A percentile compares a stretch with the other conserved stretches of the same genome.
Evolutionary conservation across 2,888 invertebrate genomes (phyloP).

Genomic region (Alsophila aescularia): DNA sequence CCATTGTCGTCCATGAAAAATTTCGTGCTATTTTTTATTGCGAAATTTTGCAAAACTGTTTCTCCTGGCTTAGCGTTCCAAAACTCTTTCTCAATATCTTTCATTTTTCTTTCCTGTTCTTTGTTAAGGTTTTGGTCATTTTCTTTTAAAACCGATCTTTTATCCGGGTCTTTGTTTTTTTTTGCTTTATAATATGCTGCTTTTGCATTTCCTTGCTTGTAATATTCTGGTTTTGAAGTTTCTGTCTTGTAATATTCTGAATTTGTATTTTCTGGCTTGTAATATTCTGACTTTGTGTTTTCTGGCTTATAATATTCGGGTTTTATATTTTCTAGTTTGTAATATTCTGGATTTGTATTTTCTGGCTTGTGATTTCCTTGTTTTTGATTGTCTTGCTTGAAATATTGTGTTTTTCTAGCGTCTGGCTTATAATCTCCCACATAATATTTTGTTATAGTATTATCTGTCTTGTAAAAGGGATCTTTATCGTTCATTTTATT

Average conservation of each 20-base stretch:
- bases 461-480: background rate
- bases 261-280: slow-evolving; percentile 21
- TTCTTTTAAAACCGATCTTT: background rate
- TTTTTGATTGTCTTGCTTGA: too few relatives aligned
- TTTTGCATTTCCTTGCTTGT: background rate
- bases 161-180: background rate
- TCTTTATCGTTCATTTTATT: slow-evolving; percentile 34
- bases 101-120: background rate
- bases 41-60: slow-evolving; percentile 16
- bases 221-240: too few relatives aligned
- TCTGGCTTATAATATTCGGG: background rate
- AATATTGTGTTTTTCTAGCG: too few relatives aligned
- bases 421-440: slow-evolving; percentile 10
- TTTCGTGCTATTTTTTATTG: slow-evolving; percentile 36
- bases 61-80: slow-evolving; percentile 13
- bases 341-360: too few relatives aligned
- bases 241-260: too few relatives aligned
- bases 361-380: too few relatives aligned
- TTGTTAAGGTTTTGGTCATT: background rate
- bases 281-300: background rate
- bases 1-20: slow-evolving; percentile 56
- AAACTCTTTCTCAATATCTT: slow-evolving; percentile 3
- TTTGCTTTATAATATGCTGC: background rate
- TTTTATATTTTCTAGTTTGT: background rate
- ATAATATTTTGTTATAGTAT: background rate